phyloP scores from a whole-genome alignment of 2,797 vertebrate genomes.

The Euphonia xanthogaster region DNA sequence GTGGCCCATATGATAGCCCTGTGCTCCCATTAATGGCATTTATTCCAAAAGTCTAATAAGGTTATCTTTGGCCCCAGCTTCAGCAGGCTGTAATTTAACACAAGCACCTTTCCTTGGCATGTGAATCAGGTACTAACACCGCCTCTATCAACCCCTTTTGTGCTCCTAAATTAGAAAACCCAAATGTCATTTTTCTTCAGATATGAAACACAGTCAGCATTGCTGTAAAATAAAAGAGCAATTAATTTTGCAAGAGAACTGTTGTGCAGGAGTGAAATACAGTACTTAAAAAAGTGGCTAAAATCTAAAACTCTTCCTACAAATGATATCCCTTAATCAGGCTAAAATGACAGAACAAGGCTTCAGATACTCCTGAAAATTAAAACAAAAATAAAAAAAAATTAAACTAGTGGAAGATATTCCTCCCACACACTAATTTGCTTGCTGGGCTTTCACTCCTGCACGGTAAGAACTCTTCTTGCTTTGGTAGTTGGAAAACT shows the following conservation, averaged over 20 bases:
- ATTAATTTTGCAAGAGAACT: slow-evolving; percentile 64
- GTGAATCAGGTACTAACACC: neutral
- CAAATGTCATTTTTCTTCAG: slow-evolving; percentile 45
- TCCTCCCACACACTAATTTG: neutral
- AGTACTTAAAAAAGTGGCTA: neutral
- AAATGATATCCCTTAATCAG: neutral
- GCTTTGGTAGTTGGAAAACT: neutral
- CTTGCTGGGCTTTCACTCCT: neutral
- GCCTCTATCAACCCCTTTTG: slow-evolving; percentile 51
- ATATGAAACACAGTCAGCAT: slow-evolving; percentile 57
- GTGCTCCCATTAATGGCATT: slow-evolving; percentile 31
- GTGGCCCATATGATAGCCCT: neutral
- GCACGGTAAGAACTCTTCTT: neutral
- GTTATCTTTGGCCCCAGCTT: slow-evolving; percentile 61
- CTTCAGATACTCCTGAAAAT: neutral
- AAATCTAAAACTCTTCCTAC: neutral
- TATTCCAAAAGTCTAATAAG: slow-evolving; percentile 35
- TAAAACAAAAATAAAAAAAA: neutral
- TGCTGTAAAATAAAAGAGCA: slow-evolving; percentile 62
- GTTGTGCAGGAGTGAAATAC: neutral
- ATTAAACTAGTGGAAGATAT: neutral
- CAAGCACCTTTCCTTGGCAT: neutral
- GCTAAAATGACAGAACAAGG: neutral
- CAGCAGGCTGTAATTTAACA: slow-evolving; percentile 52
- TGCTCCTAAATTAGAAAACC: slow-evolving; percentile 74